Percentiles rank a stretch among this genome's conserved stretches.
Evolutionary conservation across 2,113 vertebrate genomes (phyloP).

Genomic region (cattle (Bos taurus)): DNA sequence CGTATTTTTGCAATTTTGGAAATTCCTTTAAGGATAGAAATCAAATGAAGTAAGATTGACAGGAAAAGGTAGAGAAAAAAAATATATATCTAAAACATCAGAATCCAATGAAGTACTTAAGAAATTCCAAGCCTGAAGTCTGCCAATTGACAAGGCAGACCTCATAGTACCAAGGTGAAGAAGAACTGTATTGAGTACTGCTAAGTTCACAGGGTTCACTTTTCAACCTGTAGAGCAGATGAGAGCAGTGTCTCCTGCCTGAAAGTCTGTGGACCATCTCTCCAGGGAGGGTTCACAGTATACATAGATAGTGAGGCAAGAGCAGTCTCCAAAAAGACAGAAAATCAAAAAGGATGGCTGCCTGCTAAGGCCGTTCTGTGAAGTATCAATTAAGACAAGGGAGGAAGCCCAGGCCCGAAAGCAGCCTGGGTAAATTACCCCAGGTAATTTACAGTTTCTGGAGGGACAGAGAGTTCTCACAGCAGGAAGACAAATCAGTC

Average conservation of each 20-base stretch:
- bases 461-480: background rate
- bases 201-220: background rate
- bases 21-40: background rate
- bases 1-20: background rate
- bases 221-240: background rate
- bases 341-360: background rate
- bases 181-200: background rate
- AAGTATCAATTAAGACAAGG: background rate
- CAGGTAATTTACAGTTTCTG: background rate
- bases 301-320: rapidly evolving
- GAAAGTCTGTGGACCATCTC: background rate
- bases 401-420: background rate
- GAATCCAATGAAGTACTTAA: background rate
- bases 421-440: background rate
- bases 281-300: background rate
- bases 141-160: too few relatives aligned
- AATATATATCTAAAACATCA: background rate
- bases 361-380: background rate
- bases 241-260: background rate
- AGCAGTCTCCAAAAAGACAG: background rate
- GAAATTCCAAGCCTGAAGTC: background rate
- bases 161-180: background rate
- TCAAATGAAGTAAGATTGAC: background rate
- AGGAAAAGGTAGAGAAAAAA: background rate
- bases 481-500: background rate